Evolutionary conservation across 2,113 vertebrate genomes (phyloP).

Genomic region (Cyprinodon tularosa): DNA sequence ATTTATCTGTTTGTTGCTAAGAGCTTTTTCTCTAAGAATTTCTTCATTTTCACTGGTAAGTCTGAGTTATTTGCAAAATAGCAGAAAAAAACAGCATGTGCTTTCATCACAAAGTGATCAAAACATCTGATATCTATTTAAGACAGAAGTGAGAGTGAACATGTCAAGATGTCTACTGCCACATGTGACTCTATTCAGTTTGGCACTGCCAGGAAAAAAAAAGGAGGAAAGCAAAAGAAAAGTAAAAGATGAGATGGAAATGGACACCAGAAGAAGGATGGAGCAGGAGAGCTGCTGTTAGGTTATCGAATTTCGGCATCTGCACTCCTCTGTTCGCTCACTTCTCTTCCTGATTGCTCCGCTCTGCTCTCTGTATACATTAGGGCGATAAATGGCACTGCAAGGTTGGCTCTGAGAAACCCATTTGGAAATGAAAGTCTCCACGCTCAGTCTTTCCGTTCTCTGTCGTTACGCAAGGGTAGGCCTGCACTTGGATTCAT

Average conservation of each 20-base stretch:
- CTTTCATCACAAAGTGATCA: conserved; percentile 54
- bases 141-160: conserved; percentile 39
- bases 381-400: conserved; percentile 19
- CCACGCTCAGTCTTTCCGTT: conserved; percentile 4
- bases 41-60: conserved; percentile 44
- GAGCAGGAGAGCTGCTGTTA: not conserved
- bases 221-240: not conserved
- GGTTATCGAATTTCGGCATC: conserved; percentile 32
- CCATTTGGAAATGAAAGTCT: conserved; percentile 14
- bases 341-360: conserved; percentile 31
- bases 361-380: conserved; percentile 20
- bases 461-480: not conserved
- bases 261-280: not conserved
- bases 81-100: not conserved
- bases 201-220: not conserved
- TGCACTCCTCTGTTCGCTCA: conserved; percentile 6
- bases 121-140: conserved; percentile 4
- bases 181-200: conserved; percentile 28
- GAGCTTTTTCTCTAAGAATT: conserved; percentile 34
- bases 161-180: conserved; percentile 55
- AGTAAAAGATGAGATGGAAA: not conserved
- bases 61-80: conserved; percentile 50
- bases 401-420: conserved; percentile 26
- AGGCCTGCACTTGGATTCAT: not conserved
- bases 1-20: conserved; percentile 6